Evolutionary conservation across 1,140 invertebrate genomes (phyloP).

Genomic region (Polypedilum pembai): DNA sequence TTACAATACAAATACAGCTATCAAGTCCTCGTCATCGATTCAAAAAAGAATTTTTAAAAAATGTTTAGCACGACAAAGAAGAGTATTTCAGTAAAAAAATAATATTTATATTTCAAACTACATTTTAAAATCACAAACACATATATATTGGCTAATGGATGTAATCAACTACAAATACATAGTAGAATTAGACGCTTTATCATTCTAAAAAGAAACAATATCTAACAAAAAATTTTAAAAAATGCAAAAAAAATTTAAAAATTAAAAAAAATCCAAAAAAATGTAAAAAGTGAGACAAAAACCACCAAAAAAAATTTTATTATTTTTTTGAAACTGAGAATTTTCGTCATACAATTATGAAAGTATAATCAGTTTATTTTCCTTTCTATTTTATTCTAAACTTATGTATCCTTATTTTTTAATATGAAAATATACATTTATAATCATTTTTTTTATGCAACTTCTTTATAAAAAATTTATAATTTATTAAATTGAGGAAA

Average conservation of each 20-base stretch:
- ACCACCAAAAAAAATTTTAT: background rate
- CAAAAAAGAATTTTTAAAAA: no score
- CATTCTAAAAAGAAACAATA: background rate
- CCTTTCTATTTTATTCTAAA: no score
- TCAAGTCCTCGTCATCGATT: no score
- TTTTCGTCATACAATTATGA: no score
- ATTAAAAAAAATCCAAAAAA: slow-evolving; percentile 1
- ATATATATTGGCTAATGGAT: background rate
- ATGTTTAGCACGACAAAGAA: no score
- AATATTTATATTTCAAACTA: no score
- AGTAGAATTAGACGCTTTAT: background rate
- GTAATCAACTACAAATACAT: background rate
- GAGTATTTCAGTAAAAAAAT: no score
- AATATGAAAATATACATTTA: slow-evolving; percentile 5
- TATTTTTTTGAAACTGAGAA: background rate
- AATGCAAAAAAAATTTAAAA: background rate
- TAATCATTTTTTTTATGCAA: background rate
- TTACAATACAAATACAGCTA: background rate
- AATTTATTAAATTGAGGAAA: background rate
- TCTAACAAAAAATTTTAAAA: background rate
- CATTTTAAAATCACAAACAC: no score
- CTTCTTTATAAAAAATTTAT: background rate
- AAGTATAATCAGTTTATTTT: no score
- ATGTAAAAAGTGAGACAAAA: slow-evolving; percentile 1
- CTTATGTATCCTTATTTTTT: background rate